These are phyloP conservation scores for Laticauda laticaudata DNA, from an alignment of 2,113 vertebrate genomes.

Conservation along the genomic window DNA sequence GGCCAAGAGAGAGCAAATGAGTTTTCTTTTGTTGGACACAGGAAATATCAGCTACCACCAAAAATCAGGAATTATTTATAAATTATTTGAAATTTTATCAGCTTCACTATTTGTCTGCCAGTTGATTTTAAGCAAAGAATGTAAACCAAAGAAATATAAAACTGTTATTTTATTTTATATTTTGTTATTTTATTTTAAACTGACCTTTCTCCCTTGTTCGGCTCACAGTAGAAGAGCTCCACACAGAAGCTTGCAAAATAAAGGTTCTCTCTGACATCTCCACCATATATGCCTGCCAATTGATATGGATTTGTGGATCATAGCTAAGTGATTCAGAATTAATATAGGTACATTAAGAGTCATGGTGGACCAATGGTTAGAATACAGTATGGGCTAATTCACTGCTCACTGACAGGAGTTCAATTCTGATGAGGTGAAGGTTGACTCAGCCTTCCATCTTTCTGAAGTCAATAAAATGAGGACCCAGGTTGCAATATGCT, in stretches of 20 bases:
- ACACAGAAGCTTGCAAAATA: not conserved
- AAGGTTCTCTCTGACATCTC: not conserved
- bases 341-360: not conserved
- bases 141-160: not conserved
- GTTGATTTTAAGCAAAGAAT: not conserved
- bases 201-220: not conserved
- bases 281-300: not conserved
- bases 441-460: not conserved
- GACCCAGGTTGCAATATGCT: not conserved
- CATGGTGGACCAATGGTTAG: not conserved
- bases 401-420: not conserved
- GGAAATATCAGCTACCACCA: not conserved
- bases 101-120: not conserved
- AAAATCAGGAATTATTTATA: not conserved
- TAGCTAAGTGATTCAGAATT: not conserved
- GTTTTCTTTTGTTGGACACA: not conserved
- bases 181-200: not conserved
- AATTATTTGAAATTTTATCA: not conserved
- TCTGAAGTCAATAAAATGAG: not conserved
- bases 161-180: not conserved
- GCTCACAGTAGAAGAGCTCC: not conserved
- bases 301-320: not conserved
- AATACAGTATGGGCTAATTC: not conserved
- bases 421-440: not conserved
- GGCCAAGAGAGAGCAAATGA: not conserved